Percentiles rank a stretch among this genome's conserved stretches.
These are phyloP conservation scores for Smutsia temminckii DNA, from an alignment of 2,797 vertebrate genomes.

Conservation along the genomic window DNA sequence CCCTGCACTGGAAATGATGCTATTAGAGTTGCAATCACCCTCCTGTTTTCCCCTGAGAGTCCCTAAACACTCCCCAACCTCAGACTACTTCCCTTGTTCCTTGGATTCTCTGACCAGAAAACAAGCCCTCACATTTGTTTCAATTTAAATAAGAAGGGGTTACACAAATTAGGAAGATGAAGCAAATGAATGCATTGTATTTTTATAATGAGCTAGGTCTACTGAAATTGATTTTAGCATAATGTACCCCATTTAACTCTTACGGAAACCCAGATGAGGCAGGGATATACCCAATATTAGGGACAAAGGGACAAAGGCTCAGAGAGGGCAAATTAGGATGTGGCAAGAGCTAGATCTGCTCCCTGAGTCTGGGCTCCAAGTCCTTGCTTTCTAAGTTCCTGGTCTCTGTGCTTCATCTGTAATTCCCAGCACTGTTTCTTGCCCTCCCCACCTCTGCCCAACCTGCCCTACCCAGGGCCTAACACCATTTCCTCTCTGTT, in stretches of 20 bases:
- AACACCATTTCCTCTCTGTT: neutral
- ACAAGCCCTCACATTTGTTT: neutral
- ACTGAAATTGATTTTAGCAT: neutral
- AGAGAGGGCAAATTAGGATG: neutral
- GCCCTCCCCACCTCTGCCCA: neutral
- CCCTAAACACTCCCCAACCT: neutral
- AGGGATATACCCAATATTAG: neutral
- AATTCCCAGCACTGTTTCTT: neutral
- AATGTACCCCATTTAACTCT: neutral
- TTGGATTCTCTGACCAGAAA: neutral
- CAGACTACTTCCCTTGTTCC: neutral
- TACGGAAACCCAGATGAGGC: neutral
- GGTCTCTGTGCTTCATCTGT: neutral
- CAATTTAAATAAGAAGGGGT: neutral
- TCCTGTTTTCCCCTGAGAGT: neutral
- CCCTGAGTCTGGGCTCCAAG: too few relatives aligned
- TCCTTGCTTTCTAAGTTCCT: neutral
- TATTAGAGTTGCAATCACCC: neutral
- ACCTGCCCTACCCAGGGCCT: too few relatives aligned
- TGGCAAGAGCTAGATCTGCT: neutral
- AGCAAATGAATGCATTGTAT: neutral
- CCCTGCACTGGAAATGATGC: neutral
- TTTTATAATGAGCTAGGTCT: neutral
- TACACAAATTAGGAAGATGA: constrained; percentile 12
- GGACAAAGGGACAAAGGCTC: neutral